Base-by-base conservation (phyloP, 2,888 invertebrate species). In the Synanthedon tipuliformis region DNA sequence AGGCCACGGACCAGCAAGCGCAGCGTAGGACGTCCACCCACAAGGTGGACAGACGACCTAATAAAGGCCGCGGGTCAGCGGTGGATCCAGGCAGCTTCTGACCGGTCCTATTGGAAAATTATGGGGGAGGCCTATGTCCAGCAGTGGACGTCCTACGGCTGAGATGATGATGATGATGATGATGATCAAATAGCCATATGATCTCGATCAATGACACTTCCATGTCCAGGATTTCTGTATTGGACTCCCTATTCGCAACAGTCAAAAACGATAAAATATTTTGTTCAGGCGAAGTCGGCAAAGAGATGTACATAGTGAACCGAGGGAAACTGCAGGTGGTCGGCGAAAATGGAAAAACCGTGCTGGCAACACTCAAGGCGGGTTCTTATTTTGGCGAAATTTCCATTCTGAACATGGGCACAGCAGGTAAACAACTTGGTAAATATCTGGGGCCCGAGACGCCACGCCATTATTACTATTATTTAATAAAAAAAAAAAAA, bases 331-430 rank as follows among this genome's bases (percentile, higher is more conserved):
- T 97, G 72, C 97, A 94, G 90, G 98, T 96, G 81, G 97, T 96
- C 64, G 97, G 94, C 59, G 96, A 97, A 89, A 96, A 97, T 86
- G 96, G 96, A 64, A 94, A 96, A 87, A 96, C 97, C 53, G 97
- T 98, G 64, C 90, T 99, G 84, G 98, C 98, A 72, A 98, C 97
- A 63, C 92, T 99, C 75, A 96, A 97, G 88, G 98, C 98, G 71
- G 99, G 98, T 85, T 97, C 97, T 86, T 99, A 99, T 92, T 99
- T 99, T 89, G 99, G 99, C 76, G 99, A 99, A 91, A 99, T 99
- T 90, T 97, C 96, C 90, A 98, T 99, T 89, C 93, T 99, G 88
- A 97, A 97, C 92, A 97, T 97, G 97, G 98, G 98, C 89, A 97
- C 97, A 84, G 98, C 98, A 93, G 96, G 96, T 96, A 95, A 95